Percentiles rank a stretch among this genome's conserved stretches.
These are phyloP conservation scores for Acinonyx jubatus DNA, from an alignment of 2,113 vertebrate species.

Conservation along the genomic window DNA sequence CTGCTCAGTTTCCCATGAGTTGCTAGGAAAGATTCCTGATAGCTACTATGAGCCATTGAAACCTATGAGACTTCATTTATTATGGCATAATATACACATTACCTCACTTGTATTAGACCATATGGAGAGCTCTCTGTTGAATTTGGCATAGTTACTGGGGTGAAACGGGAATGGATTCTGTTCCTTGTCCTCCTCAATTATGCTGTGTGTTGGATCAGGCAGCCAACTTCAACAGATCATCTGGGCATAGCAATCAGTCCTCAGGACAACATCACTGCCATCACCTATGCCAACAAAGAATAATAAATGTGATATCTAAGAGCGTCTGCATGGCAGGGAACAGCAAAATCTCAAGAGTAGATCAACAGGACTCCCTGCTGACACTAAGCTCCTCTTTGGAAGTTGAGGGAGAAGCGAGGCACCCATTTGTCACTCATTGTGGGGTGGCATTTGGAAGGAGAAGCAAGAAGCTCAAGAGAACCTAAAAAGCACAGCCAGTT, in stretches of 20 bases:
- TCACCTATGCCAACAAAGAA: conserved; percentile 67
- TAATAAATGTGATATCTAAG: background rate
- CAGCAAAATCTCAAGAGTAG: conserved; percentile 18
- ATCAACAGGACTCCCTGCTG: background rate
- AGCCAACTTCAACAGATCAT: conserved; percentile 81
- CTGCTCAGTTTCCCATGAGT: conserved; percentile 74
- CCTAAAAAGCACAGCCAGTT: background rate
- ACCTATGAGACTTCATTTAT: conserved; percentile 82
- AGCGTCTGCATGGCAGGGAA: conserved; percentile 27
- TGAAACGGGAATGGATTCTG: conserved; percentile 81
- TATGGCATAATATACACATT: conserved; percentile 81
- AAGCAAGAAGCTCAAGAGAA: background rate
- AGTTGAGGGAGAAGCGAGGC: background rate
- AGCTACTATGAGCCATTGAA: conserved; percentile 77
- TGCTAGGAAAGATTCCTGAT: conserved; percentile 77
- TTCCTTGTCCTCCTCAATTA: conserved; percentile 80
- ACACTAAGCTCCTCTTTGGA: background rate
- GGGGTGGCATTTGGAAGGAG: background rate
- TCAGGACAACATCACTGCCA: conserved; percentile 57
- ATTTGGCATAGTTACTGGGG: conserved; percentile 79
- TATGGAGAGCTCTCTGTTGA: conserved; percentile 84
- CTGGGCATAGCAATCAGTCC: conserved; percentile 80
- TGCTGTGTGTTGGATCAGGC: conserved; percentile 72
- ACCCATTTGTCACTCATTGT: background rate
- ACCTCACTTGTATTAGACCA: conserved; percentile 80